Conservation (phyloP, 2,797 vertebrate genomes). For the Bucorvus abyssinicus region DNA sequence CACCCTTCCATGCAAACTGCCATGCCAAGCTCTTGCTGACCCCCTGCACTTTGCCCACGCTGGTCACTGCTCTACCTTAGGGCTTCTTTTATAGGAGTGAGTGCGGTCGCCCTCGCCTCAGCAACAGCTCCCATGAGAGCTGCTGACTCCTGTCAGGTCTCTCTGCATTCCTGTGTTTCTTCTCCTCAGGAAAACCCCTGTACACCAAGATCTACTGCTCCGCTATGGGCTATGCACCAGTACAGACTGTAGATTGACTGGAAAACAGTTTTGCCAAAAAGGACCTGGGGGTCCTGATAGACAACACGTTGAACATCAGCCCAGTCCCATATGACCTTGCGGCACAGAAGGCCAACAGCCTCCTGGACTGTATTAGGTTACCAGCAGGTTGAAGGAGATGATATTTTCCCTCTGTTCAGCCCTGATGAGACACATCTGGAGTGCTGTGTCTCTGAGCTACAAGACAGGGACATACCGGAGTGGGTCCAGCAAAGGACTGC, state of each 20-base stretch:
- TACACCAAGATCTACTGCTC: too few species aligned
- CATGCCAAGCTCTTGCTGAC: too few species aligned
- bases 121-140: too few species aligned
- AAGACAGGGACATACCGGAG: background rate
- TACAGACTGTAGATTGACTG: background rate
- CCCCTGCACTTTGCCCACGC: too few species aligned
- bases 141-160: too few species aligned
- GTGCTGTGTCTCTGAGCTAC: background rate
- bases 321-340: rapidly evolving
- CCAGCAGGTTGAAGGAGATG: background rate
- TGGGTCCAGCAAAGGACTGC: background rate
- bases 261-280: background rate
- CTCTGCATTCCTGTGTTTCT: too few species aligned
- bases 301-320: background rate
- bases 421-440: background rate
- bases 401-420: too few species aligned
- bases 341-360: background rate
- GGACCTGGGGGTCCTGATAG: background rate
- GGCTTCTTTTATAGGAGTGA: too few species aligned
- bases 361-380: background rate
- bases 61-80: too few species aligned
- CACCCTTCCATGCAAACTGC: too few species aligned
- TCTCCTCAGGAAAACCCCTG: too few species aligned
- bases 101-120: too few species aligned
- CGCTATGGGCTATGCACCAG: rapidly evolving